These are phyloP conservation scores for Corydoras maculifer DNA, from an alignment of 2,113 vertebrate species.

Conservation along the genomic window DNA sequence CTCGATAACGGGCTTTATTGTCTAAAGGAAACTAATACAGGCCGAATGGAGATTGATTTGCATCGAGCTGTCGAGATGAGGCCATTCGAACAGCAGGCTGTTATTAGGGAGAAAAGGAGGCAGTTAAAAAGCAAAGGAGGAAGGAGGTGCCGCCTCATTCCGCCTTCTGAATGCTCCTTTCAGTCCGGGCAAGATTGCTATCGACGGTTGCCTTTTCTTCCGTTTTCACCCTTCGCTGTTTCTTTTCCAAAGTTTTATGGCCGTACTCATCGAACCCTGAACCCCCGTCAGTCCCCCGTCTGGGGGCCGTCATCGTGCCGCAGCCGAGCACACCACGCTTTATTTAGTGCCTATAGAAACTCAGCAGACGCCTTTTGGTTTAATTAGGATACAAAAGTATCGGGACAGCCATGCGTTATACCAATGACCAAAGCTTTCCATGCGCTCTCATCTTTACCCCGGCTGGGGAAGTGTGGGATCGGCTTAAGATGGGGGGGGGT, in stretches of 20 bases:
- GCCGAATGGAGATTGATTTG: conserved; percentile 41
- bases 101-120: conserved; percentile 35
- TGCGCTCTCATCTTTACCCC: no score
- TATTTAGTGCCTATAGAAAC: no score
- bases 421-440: no score
- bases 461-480: no score
- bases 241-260: conserved; percentile 5
- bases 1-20: conserved; percentile 22
- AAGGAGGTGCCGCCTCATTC: conserved; percentile 9
- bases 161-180: conserved; percentile 12
- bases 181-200: conserved; percentile 28
- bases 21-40: conserved; percentile 25
- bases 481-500: no score
- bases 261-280: conserved; percentile 18
- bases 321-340: no score
- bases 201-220: conserved; percentile 27
- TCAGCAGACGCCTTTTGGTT: no score
- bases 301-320: neutral
- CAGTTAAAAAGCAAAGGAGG: conserved; percentile 14
- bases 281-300: neutral
- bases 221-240: neutral
- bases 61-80: conserved; percentile 29
- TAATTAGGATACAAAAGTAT: no score
- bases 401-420: no score
- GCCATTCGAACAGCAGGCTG: conserved; percentile 34